Evolutionary conservation across 2,797 vertebrate genomes (phyloP), one percentile per base, ranked within the genome.

Genomic region (Somateria mollissima): DNA sequence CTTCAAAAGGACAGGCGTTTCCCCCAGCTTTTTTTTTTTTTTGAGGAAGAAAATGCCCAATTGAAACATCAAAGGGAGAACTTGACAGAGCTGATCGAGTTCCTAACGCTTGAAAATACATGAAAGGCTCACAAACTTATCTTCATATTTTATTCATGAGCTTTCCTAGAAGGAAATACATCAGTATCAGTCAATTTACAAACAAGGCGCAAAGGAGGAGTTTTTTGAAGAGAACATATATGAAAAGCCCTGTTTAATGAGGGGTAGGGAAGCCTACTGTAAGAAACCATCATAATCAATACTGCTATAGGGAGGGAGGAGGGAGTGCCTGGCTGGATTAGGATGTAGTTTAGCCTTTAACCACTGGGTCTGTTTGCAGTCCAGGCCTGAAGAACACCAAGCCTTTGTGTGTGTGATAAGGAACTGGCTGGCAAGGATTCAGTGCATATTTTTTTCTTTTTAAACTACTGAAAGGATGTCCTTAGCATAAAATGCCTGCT

Each of bases 101-200:
- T 94, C 41, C 71, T 94, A 94, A 94, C 65, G 74, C 92, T 88
- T 90, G 86, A 91, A 94, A 95, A 77, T 37, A 88, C 89, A 96
- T 97, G 92, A 97, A 95, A 96, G 92, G 61, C 84, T 92, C 36
- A 17, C 78, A 54, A 64, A 94, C 4, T 73, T 91, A 51, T 87
- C 85, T 37, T 94, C 74, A 61, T 94, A 37, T 94, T 97, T 95
- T 95, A 96, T 97, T 94, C 85, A 96, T 94, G 74, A 92, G 27
- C 11, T 92, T 92, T 30, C 80, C 71, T 87, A 67, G 64, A 82
- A 85, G 61, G 58, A 69, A 88, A 57, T 94, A 49, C 87, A 67
- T 93, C 36, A 3, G 65, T 71, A 87, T 70, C 77, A 51, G 60
- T 74, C 62, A 94, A 77, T 94, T 89, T 92, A 72, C 90, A 96